Evolutionary conservation across 1,140 invertebrate species (phyloP), one percentile per base, ranked within the genome.

Genomic region (Saccostrea echinata): DNA sequence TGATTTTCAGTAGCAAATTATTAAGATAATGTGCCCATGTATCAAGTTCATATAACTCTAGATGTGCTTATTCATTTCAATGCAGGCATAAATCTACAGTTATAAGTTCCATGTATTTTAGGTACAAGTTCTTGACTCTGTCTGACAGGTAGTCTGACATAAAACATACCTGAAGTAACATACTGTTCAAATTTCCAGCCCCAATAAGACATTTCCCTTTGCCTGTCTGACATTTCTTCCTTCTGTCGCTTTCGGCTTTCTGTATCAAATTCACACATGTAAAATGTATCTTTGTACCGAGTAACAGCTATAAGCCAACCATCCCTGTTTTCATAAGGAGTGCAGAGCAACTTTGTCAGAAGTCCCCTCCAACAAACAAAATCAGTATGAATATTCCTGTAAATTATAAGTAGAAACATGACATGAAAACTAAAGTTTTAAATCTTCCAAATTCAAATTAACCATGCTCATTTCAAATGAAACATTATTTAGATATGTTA

Each of bases 151-250:
- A 43, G 43, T 43, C 43, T 1, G 43, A 43, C 21, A 80, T 80
- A 16, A 30, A 4, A 86, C 86, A 90, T 91, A 97, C 96, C 95
- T 91, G 96, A 94, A 53, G 96, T 94, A 85, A 98, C 92, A 93
- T 96, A 98, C 89, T 97, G 97, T 92, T 98, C 97, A 96, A 98
- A 98, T 94, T 98, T 98, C 92, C 96, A 97, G 27, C 97, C 97
- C 97, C 97, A 97, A 21, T 96, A 96, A 57, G 93, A 95, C 95
- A 96, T 97, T 90, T 95, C 92, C 91, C 96, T 94, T 16, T 96
- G 94, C 64, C 92, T 93, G 13, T 95, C 92, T 51, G 96, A 95
- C 92, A 93, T 94, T 85, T 95, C 95, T 52, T 90, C 87, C 84
- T 94, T 94, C 33, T 94, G 85, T 57, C 92, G 27, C 87, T 94